Evolutionary conservation across 2,113 vertebrate genomes (phyloP).

Genomic region (Procavia capensis): DNA sequence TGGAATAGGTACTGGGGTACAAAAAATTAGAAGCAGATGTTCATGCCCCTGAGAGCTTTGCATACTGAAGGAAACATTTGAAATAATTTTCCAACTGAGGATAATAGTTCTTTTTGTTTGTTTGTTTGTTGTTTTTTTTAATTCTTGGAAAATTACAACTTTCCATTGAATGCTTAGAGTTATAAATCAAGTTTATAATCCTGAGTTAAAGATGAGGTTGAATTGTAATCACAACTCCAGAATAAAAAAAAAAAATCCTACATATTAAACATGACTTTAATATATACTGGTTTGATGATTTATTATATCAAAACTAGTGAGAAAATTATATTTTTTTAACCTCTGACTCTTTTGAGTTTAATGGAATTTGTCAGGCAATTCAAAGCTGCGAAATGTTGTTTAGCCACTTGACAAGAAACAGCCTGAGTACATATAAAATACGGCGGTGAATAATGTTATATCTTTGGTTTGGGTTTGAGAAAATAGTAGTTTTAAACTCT

Average conservation of each 20-base stretch:
- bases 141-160: neutral
- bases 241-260: neutral
- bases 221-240: neutral
- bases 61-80: neutral
- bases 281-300: neutral
- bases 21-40: constrained; percentile 14
- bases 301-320: neutral
- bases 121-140: too few species aligned
- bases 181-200: neutral
- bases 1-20: neutral
- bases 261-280: neutral
- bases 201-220: neutral
- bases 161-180: neutral
- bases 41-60: neutral
- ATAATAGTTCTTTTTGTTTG: neutral
- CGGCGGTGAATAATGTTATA: neutral
- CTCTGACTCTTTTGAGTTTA: neutral
- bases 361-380: neutral
- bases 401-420: neutral
- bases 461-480: neutral
- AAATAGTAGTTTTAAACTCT: neutral
- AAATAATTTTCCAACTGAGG: constrained; percentile 15
- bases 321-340: neutral
- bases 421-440: neutral
- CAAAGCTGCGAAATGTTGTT: neutral